These are phyloP conservation scores for Lates japonicus DNA, from an alignment of 2,797 vertebrate genomes.

Conservation along the genomic window DNA sequence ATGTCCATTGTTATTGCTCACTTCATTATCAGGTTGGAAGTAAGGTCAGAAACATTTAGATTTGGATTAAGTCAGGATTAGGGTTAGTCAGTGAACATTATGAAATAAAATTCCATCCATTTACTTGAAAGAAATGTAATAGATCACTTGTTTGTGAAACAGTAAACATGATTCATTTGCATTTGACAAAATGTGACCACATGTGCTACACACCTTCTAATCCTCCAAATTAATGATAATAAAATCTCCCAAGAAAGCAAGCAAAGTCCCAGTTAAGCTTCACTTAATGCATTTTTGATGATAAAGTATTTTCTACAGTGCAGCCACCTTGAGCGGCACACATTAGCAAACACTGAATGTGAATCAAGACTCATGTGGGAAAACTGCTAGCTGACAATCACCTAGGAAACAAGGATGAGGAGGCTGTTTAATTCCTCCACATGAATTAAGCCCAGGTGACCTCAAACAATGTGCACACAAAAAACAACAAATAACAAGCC, in stretches of 20 bases:
- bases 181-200: constrained; percentile 12
- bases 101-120: background rate
- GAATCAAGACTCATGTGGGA: constrained; percentile 53
- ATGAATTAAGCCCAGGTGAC: constrained; percentile 69
- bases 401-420: constrained; percentile 76
- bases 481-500: constrained; percentile 51
- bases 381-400: constrained; percentile 65
- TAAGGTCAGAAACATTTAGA: background rate
- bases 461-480: constrained; percentile 45
- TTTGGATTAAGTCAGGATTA: background rate
- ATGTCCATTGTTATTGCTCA: background rate
- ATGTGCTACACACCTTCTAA: constrained; percentile 15
- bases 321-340: constrained; percentile 34
- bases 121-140: background rate
- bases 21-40: background rate
- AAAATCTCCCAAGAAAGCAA: constrained; percentile 32
- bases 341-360: constrained; percentile 58
- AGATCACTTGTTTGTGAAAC: background rate
- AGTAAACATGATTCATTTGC: constrained; percentile 7
- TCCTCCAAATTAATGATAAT: constrained; percentile 48
- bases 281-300: constrained; percentile 49
- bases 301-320: constrained; percentile 42
- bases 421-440: constrained; percentile 60
- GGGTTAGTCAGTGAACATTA: background rate
- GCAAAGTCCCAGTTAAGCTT: constrained; percentile 34